Evolutionary conservation across 2,113 vertebrate species (phyloP).

Genomic region (Microtus pennsylvanicus): DNA sequence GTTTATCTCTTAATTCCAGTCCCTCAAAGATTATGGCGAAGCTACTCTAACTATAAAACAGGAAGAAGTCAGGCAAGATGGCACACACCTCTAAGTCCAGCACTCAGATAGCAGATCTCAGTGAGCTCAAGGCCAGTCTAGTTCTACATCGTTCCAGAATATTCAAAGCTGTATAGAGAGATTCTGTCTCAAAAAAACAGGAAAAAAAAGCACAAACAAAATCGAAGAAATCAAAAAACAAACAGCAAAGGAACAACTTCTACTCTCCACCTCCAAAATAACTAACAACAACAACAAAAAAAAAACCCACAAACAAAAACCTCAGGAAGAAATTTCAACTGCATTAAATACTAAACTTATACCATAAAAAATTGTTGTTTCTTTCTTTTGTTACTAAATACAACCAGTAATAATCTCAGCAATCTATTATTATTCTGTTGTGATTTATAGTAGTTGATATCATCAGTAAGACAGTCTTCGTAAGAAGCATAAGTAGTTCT

Average conservation of each 20-base stretch:
- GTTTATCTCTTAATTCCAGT: not conserved
- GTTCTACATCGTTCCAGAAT: not conserved
- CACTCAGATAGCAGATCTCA: not conserved
- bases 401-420: not conserved
- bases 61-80: not conserved
- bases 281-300: not conserved
- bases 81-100: too few species aligned
- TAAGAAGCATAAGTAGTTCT: not conserved
- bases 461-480: not conserved
- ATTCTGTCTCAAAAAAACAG: not conserved
- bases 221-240: not conserved
- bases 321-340: not conserved
- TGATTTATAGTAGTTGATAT: not conserved
- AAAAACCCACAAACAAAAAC: not conserved
- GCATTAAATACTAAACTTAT: not conserved
- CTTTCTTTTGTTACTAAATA: not conserved
- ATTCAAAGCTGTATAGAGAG: not conserved
- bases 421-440: not conserved
- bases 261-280: not conserved
- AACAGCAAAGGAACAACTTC: not conserved
- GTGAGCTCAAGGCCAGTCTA: not conserved
- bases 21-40: not conserved
- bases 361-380: not conserved
- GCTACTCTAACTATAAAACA: not conserved
- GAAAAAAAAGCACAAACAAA: not conserved